phyloP scores from a whole-genome alignment of 2,888 invertebrate genomes.

The Ametastegia equiseti region DNA sequence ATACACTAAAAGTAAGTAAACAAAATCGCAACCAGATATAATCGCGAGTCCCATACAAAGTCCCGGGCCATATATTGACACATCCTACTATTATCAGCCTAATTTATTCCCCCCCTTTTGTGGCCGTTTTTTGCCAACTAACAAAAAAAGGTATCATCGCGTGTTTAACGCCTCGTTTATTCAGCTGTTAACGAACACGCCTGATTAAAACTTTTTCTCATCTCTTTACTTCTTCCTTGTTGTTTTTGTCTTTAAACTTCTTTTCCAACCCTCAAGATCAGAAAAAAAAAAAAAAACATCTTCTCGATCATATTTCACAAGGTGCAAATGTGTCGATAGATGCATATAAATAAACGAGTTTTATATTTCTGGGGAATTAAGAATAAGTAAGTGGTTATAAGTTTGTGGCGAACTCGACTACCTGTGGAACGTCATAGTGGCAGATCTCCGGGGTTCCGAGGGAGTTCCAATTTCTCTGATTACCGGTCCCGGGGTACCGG shows the following conservation, averaged over 20 bases:
- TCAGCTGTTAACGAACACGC: not conserved
- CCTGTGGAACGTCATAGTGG: conserved; percentile 68
- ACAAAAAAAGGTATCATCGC: not conserved
- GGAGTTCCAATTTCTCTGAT: conserved; percentile 61
- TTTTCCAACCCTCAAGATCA: not conserved
- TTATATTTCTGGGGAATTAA: no score
- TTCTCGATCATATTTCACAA: no score
- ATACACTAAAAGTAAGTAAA: not conserved
- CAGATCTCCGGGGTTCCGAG: conserved; percentile 62
- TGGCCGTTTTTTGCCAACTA: not conserved
- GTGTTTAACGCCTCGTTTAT: not conserved
- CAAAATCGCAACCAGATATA: not conserved
- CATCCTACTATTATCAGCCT: not conserved
- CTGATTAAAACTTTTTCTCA: not conserved
- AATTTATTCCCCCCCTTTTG: not conserved
- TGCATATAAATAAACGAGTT: no score
- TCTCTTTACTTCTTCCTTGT: not conserved
- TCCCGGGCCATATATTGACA: not conserved
- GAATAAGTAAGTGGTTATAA: no score
- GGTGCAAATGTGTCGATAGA: no score
- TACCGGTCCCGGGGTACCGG: conserved; percentile 57
- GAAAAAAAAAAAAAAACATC: not conserved
- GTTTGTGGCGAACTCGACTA: no score
- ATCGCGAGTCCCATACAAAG: not conserved
- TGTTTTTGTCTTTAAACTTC: not conserved